Base-by-base conservation (phyloP, 1,140 invertebrate species). In the Pachyrhynchus sulphureomaculatus region DNA sequence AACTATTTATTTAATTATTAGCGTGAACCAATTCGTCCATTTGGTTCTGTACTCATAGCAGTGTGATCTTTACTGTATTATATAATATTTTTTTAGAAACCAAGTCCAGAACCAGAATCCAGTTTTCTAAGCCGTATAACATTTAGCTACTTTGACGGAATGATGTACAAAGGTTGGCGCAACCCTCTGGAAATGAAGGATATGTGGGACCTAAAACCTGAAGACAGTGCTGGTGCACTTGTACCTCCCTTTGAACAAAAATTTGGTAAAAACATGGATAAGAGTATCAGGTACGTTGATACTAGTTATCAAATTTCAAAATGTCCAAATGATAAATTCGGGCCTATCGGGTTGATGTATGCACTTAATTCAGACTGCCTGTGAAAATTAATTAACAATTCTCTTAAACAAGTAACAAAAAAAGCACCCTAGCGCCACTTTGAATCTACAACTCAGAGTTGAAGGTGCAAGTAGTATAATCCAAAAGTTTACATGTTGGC, bases 81-180 rank as follows among this genome's bases (percentile, higher is more conserved):
- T n/a, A n/a, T n/a, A n/a, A n/a, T n/a, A n/a, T n/a, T n/a, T n/a
- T 64, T 56, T 47, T 61, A 95, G 84, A 90, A 87, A 67, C 87
- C 88, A 70, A 95, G 92, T 77, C 96, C 96, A 44, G 95, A 98
- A 75, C 79, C 83, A 48, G 76, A 79, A 52, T 83, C 92, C 24
- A 94, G 95, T 18, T 98, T 96, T 76, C 83, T 94, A 13, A 95
- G 91, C 20, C 84, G 86, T 54, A 77, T 98, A 2, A 84, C 89
- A 0, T 99, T 95, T 75, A 85, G 87, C 52, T 99, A 95, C 95
- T 96, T 98, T 75, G 90, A 94, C 75, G 62, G 77, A 0, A 78
- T 96, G 64, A 89, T 91, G 2, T 86, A 89, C 78, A 86, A 84
- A 59, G 95, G 95, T 0, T 96, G 89, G 76, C 86, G 84, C 62